These are phyloP conservation scores for Oenanthe oenanthe DNA, from an alignment of 2,113 vertebrate species.

Conservation along the genomic window DNA sequence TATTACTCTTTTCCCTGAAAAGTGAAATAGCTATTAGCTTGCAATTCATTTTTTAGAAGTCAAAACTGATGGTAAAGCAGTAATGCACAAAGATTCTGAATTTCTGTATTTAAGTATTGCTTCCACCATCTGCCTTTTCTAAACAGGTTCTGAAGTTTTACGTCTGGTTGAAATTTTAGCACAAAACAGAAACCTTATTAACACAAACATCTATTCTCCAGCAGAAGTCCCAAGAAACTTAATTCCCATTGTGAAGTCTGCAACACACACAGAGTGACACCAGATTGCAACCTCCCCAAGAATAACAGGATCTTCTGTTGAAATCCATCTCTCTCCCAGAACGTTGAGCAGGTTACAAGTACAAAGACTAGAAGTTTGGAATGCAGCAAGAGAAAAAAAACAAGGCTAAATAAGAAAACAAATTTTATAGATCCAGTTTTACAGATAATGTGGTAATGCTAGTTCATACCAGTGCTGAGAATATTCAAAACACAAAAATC, in stretches of 20 bases:
- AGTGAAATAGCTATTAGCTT: neutral
- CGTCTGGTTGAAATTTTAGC: neutral
- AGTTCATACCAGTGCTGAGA: neutral
- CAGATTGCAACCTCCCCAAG: neutral
- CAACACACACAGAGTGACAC: neutral
- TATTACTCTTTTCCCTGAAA: neutral
- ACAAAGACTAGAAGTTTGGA: neutral
- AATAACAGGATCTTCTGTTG: neutral
- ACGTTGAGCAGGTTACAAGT: neutral
- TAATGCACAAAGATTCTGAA: neutral
- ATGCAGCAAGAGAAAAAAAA: neutral
- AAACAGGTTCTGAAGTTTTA: neutral
- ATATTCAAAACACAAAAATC: neutral
- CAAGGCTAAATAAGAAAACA: neutral
- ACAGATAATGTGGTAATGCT: neutral
- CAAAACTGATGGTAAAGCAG: neutral
- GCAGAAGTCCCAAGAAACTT: neutral
- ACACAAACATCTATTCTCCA: neutral
- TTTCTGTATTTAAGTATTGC: neutral
- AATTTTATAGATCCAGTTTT: slow-evolving; percentile 17
- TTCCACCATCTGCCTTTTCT: neutral
- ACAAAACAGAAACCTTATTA: neutral
- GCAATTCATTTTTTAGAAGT: neutral
- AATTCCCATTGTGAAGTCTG: neutral
- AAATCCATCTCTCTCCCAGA: neutral